Conservation (phyloP, 1,140 invertebrate species). For the Holcopasites calliopsidis region DNA sequence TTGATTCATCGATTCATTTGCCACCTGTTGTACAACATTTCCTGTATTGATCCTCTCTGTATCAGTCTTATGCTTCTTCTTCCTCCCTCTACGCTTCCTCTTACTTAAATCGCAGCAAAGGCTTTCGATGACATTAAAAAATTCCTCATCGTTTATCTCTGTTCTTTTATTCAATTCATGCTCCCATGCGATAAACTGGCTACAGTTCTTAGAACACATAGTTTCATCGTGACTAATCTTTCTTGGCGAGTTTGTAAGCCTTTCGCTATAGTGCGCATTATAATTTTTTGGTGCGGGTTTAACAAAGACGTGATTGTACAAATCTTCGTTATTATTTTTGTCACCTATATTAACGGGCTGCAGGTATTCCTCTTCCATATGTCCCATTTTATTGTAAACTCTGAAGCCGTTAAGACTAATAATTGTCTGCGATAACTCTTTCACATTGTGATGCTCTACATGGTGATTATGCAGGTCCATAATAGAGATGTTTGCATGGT, state of each 20-base stretch:
- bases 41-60: not conserved
- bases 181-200: slow-evolving; percentile 47
- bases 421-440: slow-evolving; percentile 67
- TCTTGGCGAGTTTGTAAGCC: not conserved
- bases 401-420: slow-evolving; percentile 61
- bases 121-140: slow-evolving; percentile 46
- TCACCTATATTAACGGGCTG: not conserved
- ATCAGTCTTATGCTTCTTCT: slow-evolving; percentile 11
- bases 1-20: not conserved
- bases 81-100: slow-evolving; percentile 37
- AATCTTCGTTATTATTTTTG: slow-evolving; percentile 15
- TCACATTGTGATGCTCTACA: slow-evolving; percentile 56
- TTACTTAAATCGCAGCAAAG: slow-evolving; percentile 54
- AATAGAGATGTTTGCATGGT: not conserved
- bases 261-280: not conserved
- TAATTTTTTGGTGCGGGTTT: not conserved
- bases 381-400: not conserved
- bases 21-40: too few relatives aligned
- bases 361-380: not conserved
- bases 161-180: slow-evolving; percentile 54
- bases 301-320: not conserved
- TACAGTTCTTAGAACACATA: slow-evolving; percentile 12
- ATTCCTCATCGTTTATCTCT: slow-evolving; percentile 58
- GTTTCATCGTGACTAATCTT: not conserved
- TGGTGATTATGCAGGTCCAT: slow-evolving; percentile 67